Evolutionary conservation across 2,888 invertebrate genomes (phyloP), one percentile per base, ranked within the genome.

Genomic region (Drosophila kambysellisi): DNA sequence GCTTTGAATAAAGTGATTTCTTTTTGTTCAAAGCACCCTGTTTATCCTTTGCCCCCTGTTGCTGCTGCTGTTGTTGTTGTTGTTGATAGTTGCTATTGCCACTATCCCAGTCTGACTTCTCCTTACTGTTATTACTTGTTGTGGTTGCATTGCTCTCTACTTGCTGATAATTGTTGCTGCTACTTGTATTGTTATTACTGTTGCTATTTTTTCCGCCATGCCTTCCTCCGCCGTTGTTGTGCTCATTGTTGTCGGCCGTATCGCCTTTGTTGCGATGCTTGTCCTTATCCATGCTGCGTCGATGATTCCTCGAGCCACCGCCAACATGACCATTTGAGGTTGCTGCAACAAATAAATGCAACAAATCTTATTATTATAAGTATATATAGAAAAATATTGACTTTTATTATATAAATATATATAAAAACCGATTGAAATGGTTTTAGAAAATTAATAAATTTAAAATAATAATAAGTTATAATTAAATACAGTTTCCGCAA

Each of bases 261-360:
- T 84, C 79, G 59, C 70, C 67, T 50, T 82, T 82, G 46, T 90
- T 91, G 65, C 89, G 89, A 74, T 85, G 80, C 59, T 84, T 93
- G 51, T 93, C 93, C 80, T 93, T 93, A 75, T 93, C 93, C 78
- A 91, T 79, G 82, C 93, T 93, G 69, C 93, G 93, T 53, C 92
- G 91, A 82, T 91, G 91, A 79, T 89, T 92, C 78, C 92, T 91
- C 52, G 80, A 85, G 57, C 82, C 87, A 57, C 79, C 85, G 59
- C 81, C 79, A 74, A 67, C 76, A 62, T 91, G 89, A 32, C 91
- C 91, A 83, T 92, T 92, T 59, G 91, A 81, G 65, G 91, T 88
- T 61, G 90, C 91, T 92, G 74, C 37, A 80, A 67, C 8, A 12
- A 6, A 48, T 0, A 39, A 41, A 58, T 48, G 1, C 7, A 41